Evolutionary conservation across 2,797 vertebrate species (phyloP).

Genomic region (Huso huso): DNA sequence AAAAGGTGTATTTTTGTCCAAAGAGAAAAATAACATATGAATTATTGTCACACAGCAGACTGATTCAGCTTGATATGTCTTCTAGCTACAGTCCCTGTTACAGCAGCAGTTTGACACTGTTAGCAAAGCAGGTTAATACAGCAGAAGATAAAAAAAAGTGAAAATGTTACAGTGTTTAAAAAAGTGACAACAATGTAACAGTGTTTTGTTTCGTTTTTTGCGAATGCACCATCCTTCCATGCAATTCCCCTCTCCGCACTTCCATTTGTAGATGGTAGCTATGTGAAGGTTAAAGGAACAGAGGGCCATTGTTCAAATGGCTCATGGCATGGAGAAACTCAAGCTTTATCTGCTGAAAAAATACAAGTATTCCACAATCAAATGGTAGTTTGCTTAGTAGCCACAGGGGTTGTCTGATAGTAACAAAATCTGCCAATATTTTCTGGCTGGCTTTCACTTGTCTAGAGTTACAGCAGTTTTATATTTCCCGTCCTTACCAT

Average conservation of each 20-base stretch:
- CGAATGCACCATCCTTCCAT: too few species aligned
- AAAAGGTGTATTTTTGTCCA: too few species aligned
- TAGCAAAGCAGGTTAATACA: too few species aligned
- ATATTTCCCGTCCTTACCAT: constrained; percentile 66
- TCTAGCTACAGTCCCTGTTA: too few species aligned
- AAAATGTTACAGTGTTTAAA: too few species aligned
- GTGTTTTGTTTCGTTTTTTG: too few species aligned
- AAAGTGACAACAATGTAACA: too few species aligned
- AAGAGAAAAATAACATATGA: too few species aligned
- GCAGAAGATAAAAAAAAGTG: too few species aligned
- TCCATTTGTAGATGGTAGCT: background rate
- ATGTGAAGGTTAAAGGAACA: background rate
- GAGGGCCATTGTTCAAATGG: constrained; percentile 10
- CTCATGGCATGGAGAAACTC: background rate
- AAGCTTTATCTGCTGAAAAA: constrained; percentile 26
- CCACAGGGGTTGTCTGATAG: constrained; percentile 32
- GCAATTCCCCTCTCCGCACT: background rate
- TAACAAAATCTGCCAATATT: constrained; percentile 50
- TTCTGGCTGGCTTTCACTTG: constrained; percentile 49
- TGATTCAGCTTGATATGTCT: too few species aligned
- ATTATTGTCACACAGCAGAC: too few species aligned
- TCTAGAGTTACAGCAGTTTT: constrained; percentile 56
- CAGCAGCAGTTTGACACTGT: too few species aligned
- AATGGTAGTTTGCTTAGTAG: constrained; percentile 22
- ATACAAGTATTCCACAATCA: background rate